Conservation (phyloP, 2,113 vertebrate genomes). For the Mustelus asterias region DNA sequence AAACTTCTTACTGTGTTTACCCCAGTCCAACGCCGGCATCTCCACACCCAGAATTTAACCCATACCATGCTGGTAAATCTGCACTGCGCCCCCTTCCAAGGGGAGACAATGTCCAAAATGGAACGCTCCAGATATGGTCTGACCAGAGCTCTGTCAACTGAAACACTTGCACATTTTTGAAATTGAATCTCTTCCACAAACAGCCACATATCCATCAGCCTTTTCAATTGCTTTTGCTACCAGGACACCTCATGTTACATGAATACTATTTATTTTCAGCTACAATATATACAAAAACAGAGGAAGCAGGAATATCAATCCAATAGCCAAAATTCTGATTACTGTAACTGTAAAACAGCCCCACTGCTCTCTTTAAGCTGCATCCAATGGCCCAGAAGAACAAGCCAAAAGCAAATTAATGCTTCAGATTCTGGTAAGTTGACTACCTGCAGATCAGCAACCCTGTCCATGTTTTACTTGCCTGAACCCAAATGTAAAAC, state of each 20-base stretch:
- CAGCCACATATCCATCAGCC: background rate
- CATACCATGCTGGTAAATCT: background rate
- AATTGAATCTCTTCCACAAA: background rate
- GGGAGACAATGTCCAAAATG: background rate
- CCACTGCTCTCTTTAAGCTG: background rate
- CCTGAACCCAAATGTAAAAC: background rate
- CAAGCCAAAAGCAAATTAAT: background rate
- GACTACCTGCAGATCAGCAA: background rate
- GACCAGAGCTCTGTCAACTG: background rate
- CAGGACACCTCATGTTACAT: too few species aligned
- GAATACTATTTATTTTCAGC: background rate
- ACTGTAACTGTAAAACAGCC: background rate
- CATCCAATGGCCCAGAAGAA: background rate
- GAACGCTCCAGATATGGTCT: background rate
- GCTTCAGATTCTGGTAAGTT: background rate
- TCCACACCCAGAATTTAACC: background rate
- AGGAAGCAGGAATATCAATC: background rate
- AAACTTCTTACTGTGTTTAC: too few species aligned
- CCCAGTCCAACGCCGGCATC: too few species aligned
- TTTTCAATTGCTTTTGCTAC: background rate
- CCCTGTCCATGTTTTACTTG: background rate
- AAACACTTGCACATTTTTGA: background rate
- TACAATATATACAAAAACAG: background rate
- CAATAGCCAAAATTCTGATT: background rate
- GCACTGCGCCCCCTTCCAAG: background rate